Conservation (phyloP, 2,113 vertebrate genomes). For the Halcyon senegalensis region DNA sequence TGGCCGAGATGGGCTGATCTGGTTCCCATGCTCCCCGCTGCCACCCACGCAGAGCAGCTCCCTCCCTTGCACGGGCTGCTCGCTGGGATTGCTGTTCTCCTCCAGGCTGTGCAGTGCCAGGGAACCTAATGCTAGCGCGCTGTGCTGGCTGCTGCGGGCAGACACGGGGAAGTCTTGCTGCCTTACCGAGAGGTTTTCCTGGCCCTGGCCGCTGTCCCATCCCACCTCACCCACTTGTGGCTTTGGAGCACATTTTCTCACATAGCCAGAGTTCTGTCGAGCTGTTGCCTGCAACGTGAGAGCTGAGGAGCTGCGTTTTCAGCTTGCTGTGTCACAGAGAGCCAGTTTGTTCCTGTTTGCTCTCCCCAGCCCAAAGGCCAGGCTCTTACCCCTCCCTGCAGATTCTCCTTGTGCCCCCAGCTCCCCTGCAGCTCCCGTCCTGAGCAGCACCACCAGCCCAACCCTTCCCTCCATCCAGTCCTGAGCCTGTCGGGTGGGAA, state of each 20-base stretch:
- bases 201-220: background rate
- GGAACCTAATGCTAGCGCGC: background rate
- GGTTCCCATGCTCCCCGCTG: background rate
- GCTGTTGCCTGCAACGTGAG: background rate
- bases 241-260: background rate
- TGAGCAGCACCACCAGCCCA: background rate
- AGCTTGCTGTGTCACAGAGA: background rate
- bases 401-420: background rate
- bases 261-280: fast-evolving
- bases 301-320: background rate
- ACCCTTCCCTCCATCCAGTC: fast-evolving
- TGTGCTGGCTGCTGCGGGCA: background rate
- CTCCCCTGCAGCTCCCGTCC: background rate
- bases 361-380: background rate
- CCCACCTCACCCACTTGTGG: background rate
- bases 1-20: background rate
- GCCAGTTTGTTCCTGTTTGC: background rate
- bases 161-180: background rate
- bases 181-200: background rate
- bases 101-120: background rate
- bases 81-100: background rate
- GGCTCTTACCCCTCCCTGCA: background rate
- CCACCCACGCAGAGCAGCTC: background rate
- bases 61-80: background rate
- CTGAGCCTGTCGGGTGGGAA: background rate